phyloP scores from a whole-genome alignment of 2,113 vertebrate genomes.

The Cygnus atratus region DNA sequence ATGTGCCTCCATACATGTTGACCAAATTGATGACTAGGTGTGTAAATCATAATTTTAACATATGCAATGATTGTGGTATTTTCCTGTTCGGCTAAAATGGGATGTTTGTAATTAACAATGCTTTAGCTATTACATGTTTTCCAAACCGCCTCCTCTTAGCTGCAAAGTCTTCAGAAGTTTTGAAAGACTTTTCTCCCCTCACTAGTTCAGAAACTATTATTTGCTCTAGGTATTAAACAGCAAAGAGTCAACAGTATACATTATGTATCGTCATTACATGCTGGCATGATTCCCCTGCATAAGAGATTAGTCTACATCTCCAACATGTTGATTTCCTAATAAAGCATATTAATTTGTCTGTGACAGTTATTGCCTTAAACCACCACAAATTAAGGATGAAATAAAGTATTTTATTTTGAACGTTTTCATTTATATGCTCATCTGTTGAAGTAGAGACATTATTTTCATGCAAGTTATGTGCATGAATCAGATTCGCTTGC shows the following conservation, averaged over 20 bases:
- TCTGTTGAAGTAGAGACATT: conserved; percentile 26
- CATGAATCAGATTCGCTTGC: conserved; percentile 43
- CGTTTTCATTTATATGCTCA: conserved; percentile 49
- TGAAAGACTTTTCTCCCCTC: neutral
- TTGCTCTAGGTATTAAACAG: neutral
- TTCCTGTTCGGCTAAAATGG: neutral
- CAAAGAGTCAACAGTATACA: neutral
- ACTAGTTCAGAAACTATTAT: neutral
- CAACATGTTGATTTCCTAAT: conserved; percentile 38
- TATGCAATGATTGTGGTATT: neutral
- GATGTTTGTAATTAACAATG: neutral
- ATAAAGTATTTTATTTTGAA: conserved; percentile 47
- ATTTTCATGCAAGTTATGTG: conserved; percentile 36
- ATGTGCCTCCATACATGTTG: neutral
- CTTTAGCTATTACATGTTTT: neutral
- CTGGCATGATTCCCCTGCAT: neutral
- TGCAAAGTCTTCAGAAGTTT: neutral
- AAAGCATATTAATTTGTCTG: conserved; percentile 55
- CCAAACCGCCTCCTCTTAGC: neutral
- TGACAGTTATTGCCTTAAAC: conserved; percentile 41
- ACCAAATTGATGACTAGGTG: neutral
- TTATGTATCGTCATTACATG: neutral
- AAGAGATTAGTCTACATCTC: conserved; percentile 22
- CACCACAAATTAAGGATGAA: conserved; percentile 44
- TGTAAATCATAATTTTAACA: neutral